These are phyloP conservation scores for Leptinotarsa juncta DNA, from an alignment of 2,888 invertebrate genomes.

Conservation along the genomic window DNA sequence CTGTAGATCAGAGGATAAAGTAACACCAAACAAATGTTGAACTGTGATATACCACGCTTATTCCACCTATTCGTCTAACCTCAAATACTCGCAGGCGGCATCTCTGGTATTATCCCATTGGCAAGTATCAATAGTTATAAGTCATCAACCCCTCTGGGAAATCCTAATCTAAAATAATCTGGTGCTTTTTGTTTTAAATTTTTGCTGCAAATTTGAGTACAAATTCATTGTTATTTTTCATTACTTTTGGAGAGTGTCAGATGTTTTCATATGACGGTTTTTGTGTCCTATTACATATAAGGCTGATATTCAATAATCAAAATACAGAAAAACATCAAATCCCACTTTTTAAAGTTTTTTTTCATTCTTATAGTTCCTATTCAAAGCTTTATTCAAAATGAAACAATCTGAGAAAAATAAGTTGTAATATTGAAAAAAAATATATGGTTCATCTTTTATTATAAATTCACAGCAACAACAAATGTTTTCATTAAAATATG, in stretches of 20 bases:
- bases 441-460: too few species aligned
- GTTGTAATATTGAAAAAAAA: too few species aligned
- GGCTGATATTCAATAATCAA: background rate
- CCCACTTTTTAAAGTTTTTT: too few species aligned
- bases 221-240: constrained; percentile 25
- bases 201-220: constrained; percentile 26
- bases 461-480: too few species aligned
- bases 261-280: background rate
- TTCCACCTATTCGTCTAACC: constrained; percentile 28
- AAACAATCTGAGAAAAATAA: too few species aligned
- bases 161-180: constrained; percentile 40
- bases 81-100: constrained; percentile 27
- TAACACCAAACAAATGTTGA: constrained; percentile 20
- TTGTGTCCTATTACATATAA: background rate
- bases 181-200: constrained; percentile 37
- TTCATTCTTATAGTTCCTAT: too few species aligned
- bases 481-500: too few species aligned
- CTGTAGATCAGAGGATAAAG: background rate
- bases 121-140: constrained; percentile 31
- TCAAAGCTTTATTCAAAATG: too few species aligned
- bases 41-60: constrained; percentile 36
- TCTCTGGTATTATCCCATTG: constrained; percentile 32
- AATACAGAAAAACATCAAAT: background rate
- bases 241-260: background rate
- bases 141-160: constrained; percentile 31